Conservation (phyloP, 2,113 vertebrate genomes). For the Cettia cetti region DNA sequence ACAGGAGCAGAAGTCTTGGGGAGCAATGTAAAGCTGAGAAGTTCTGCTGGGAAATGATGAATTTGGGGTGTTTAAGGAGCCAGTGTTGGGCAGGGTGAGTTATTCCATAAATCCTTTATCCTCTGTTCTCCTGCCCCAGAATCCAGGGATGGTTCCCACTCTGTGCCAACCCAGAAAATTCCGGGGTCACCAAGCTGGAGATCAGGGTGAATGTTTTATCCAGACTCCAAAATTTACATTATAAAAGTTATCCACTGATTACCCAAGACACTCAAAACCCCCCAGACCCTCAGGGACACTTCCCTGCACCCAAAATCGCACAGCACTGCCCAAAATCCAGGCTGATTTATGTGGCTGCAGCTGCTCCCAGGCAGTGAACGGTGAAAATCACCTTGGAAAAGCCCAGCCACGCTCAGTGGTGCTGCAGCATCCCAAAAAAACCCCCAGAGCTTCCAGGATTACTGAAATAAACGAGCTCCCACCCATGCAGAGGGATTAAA, state of each 20-base stretch:
- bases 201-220: neutral
- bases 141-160: no score
- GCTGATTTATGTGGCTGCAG: rapidly evolving
- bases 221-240: no score
- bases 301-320: neutral
- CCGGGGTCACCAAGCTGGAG: neutral
- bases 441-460: neutral
- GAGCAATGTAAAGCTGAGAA: neutral
- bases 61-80: neutral
- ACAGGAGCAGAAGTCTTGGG: neutral
- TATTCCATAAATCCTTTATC: rapidly evolving
- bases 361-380: neutral
- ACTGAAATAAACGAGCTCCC: rapidly evolving
- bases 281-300: neutral
- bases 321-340: neutral
- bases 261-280: neutral
- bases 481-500: neutral
- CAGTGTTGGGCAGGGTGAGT: neutral
- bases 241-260: rapidly evolving
- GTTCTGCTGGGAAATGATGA: no score
- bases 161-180: neutral
- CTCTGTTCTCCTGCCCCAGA: rapidly evolving
- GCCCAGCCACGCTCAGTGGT: rapidly evolving
- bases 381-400: neutral
- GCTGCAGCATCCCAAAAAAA: neutral